Percentiles rank a stretch among this genome's conserved stretches.
Evolutionary conservation across 1,140 invertebrate genomes (phyloP).

Genomic region (Oscheius sp.): DNA sequence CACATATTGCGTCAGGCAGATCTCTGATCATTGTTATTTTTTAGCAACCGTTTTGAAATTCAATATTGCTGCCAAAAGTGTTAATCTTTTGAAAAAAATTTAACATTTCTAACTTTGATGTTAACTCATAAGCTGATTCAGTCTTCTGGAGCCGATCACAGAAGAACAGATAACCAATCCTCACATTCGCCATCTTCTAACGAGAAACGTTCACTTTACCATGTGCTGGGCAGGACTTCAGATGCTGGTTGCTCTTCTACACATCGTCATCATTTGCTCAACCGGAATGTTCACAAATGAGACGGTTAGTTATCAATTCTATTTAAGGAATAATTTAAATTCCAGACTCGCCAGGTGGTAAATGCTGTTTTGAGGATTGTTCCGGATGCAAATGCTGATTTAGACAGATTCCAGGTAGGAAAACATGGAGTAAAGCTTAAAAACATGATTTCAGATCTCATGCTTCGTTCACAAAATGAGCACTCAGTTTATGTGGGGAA

Average conservation of each 20-base stretch:
- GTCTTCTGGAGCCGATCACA: constrained; percentile 48
- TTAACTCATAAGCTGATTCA: too few species aligned
- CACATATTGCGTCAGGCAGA: too few species aligned
- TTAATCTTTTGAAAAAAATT: too few species aligned
- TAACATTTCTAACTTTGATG: too few species aligned
- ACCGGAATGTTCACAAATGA: constrained; percentile 53
- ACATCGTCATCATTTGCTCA: constrained; percentile 47
- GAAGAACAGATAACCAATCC: constrained; percentile 43
- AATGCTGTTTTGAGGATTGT: constrained; percentile 51
- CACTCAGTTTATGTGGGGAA: constrained; percentile 56
- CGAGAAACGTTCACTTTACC: constrained; percentile 40
- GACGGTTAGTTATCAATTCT: constrained; percentile 34
- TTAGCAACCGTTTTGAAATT: too few species aligned
- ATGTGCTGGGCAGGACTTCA: constrained; percentile 50
- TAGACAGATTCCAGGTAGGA: constrained; percentile 50
- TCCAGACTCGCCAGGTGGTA: constrained; percentile 52
- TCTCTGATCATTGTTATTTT: too few species aligned
- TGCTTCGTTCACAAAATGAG: constrained; percentile 58
- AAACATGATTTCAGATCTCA: constrained; percentile 41
- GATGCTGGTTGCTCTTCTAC: constrained; percentile 48
- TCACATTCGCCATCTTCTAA: constrained; percentile 34
- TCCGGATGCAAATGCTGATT: constrained; percentile 48
- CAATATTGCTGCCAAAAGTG: background rate
- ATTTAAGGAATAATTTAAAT: constrained; percentile 6
- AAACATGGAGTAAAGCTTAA: background rate